Conservation (phyloP, 2,888 invertebrate species). For the Diplolepis rosae region DNA sequence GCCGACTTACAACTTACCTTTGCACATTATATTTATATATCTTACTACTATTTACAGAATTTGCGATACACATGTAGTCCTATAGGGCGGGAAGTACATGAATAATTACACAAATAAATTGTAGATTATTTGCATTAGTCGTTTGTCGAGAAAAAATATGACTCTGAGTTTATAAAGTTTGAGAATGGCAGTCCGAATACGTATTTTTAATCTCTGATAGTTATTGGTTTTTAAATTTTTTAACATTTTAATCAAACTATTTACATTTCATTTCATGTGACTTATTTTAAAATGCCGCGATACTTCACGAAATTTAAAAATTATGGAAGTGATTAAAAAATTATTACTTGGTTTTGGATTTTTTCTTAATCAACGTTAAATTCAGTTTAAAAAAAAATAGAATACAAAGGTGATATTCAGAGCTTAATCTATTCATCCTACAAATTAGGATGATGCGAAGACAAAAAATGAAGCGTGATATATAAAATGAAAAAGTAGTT, state of each 20-base stretch:
- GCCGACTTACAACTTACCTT: neutral
- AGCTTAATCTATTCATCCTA: too few relatives aligned
- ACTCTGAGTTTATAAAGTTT: neutral
- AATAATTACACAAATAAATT: neutral
- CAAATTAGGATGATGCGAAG: too few relatives aligned
- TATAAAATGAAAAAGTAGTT: too few relatives aligned
- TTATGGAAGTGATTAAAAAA: too few relatives aligned
- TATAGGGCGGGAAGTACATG: neutral
- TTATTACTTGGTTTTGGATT: too few relatives aligned
- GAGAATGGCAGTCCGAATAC: conserved; percentile 19
- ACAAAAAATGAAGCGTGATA: too few relatives aligned
- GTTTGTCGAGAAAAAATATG: neutral
- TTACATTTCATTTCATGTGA: neutral
- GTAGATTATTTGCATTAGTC: neutral
- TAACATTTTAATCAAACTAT: too few relatives aligned
- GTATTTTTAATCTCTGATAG: neutral
- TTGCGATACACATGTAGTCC: neutral
- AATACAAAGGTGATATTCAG: too few relatives aligned
- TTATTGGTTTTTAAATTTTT: neutral
- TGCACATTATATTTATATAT: neutral
- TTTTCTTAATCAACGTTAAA: too few relatives aligned
- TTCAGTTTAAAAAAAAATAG: too few relatives aligned
- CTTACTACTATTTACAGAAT: conserved; percentile 2
- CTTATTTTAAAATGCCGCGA: too few relatives aligned
- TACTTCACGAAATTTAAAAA: too few relatives aligned